Conservation (phyloP, 2,113 vertebrate genomes). For the Lampris incognitus region DNA sequence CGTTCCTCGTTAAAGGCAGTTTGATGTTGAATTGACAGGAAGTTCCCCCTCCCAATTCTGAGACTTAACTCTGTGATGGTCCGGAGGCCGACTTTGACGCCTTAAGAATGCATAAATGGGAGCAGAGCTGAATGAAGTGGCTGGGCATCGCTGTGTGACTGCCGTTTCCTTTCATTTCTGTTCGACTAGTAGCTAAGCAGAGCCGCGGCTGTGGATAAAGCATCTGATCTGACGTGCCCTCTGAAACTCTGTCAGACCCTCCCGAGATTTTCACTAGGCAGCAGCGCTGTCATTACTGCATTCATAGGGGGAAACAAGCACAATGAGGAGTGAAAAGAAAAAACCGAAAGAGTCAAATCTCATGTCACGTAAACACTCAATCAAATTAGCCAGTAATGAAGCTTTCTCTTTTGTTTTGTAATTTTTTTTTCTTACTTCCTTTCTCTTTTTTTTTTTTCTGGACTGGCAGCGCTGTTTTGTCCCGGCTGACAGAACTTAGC, state of each 20-base stretch:
- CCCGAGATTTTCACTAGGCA: constrained; percentile 40
- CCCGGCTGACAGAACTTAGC: constrained; percentile 59
- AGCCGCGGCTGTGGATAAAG: constrained; percentile 61
- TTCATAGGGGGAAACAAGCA: constrained; percentile 51
- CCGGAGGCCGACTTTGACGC: constrained; percentile 66
- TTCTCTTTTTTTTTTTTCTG: constrained; percentile 33
- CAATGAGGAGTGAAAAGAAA: constrained; percentile 1
- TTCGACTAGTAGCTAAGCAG: constrained; percentile 72
- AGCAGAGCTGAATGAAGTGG: constrained; percentile 69
- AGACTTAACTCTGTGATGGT: constrained; percentile 40
- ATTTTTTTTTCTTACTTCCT: no score
- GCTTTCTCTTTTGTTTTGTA: background rate
- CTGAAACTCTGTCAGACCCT: constrained; percentile 30
- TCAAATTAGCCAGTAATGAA: constrained; percentile 63
- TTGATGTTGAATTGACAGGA: constrained; percentile 54
- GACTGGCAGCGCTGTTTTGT: constrained; percentile 71
- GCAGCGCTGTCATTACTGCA: constrained; percentile 57
- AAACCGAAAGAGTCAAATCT: constrained; percentile 48
- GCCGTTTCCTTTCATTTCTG: constrained; percentile 73
- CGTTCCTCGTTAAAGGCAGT: constrained; percentile 52
- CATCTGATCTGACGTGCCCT: constrained; percentile 63
- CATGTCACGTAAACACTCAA: constrained; percentile 48
- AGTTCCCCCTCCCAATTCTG: constrained; percentile 46
- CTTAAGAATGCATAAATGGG: constrained; percentile 65
- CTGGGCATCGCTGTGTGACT: constrained; percentile 73